Base-by-base conservation (phyloP, 2,888 invertebrate genomes). In the Hypomecis punctinalis region DNA sequence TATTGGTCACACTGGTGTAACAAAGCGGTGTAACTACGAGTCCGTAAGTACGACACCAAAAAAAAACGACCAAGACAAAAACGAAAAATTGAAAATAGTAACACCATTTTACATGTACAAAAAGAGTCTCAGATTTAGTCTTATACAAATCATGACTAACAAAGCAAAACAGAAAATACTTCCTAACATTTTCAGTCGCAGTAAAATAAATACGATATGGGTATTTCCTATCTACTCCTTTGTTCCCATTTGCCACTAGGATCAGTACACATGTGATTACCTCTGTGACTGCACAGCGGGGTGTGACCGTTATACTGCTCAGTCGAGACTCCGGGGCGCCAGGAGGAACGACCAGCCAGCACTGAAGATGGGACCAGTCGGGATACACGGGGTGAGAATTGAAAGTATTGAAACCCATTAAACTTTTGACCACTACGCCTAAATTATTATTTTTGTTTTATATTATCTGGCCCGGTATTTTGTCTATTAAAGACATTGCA, bases 261-360 rank as follows among this genome's bases (percentile, higher is more conserved):
- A 35, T 55, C 9, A 39, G 33, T 37, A 54, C 57, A 57, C 47
- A 60, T 61, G 55, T 67, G 71, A 75, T 74, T 77, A 78, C 73
- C 74, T 76, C 74, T 74, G 71, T 71, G 40, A 73, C 61, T 62
- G 72, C 71, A 77, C 70, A 74, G 72, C 74, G 73, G 73, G 76
- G 81, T 83, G 77, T 81, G 76, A 78, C 75, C 75, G 74, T 76
- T 64, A 77, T 74, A 70, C 76, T 70, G 66, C 70, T 65, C 68
- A 73, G 81, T 77, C 87, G 84, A 89, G 91, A 90, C 91, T 72
- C 66, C 67, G 68, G 70, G 91, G 85, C 91, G 90, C 83, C 91
- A 72, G 83, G 85, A 84, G 86, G 84, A 88, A 88, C 82, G 88
- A 85, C 86, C 88, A 89, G 81, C 80, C 82, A 74, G 85, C 86